Base-by-base conservation (phyloP, 2,888 invertebrate species). In the Invenusta paracnida region DNA sequence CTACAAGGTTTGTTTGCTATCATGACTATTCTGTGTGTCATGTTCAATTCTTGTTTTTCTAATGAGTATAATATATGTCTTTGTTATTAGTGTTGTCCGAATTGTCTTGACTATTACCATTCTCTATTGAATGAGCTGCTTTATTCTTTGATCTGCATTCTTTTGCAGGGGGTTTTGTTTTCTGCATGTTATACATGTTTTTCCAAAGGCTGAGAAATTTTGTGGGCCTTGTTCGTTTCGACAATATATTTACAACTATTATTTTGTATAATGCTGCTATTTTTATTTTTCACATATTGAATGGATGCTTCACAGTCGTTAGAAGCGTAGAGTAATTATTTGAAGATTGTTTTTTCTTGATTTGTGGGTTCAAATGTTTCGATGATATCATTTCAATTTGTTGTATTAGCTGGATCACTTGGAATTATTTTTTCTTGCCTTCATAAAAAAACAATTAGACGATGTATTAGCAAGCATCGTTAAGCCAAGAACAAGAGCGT, bases 241-340 rank as follows among this genome's bases (percentile, higher is more conserved):
- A 73, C 73, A 73, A 73, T 73, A n/a, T n/a, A 73, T 25, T 73
- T 73, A 73, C 73, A 73, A 73, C 11, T 23, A 73, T 25, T 73
- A 23, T 73, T 73, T 73, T 73, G 73, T 23, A 25, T 73, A 73
- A 73, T 73, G 27, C 23, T 73, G 73, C 2, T 73, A 73, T 73
- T 73, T 73, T 73, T 73, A 23, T 73, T 5, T 73, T 25, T 73
- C 17, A 73, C 73, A 73, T 73, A 73, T 73, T 73, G 73, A 73
- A 73, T 73, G 73, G 73, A 73, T 73, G 73, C 73, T 73, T 73
- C 73, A 73, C n/a, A n/a, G n/a, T n/a, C n/a, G n/a, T n/a, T n/a
- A n/a, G n/a, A n/a, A n/a, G n/a, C n/a, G n/a, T n/a, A n/a, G n/a
- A n/a, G n/a, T 73, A 73, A 73, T 73, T 23, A 73, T 73, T 73